Base-by-base conservation (phyloP, 2,113 vertebrate species). In the Erinaceus europaeus region DNA sequence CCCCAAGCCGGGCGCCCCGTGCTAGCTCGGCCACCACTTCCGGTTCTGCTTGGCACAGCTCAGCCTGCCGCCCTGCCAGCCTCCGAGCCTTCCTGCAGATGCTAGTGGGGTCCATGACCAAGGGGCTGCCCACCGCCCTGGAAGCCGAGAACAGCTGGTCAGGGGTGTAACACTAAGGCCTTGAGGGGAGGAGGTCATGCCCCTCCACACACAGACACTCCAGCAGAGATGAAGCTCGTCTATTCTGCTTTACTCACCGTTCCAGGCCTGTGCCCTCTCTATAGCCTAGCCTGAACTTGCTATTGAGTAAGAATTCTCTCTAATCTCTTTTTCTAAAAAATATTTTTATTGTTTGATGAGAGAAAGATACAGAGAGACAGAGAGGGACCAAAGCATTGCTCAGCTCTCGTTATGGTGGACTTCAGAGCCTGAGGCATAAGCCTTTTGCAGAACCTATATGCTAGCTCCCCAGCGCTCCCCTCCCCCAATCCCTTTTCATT, bases 101-200 rank as follows among this genome's bases (percentile, higher is more conserved):
- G 96, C 98, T 99, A 96, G 98, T 99, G 75, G 99, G 98, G 93
- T 99, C 99, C 99, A 99, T 99, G 96, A 99, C 98, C 97, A 99
- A 96, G 42, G 99, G 99, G 95, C 98, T 99, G 91, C 99, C 99
- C 97, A 99, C 98, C 62, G 99, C 99, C 99, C 99, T 99, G 96
- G 94, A 86, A 94, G 94, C 86, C 94, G 89, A 96, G 71, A 94
- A 50, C 73, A 89, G 90, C 92, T 96, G 82, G 94, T 90, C 76
- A 95, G 90, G 90, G 89, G 50, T 80, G 80, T 92, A 77, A 88
- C 77, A 85, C 18, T 13, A 72, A 38, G 64, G 57, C 3, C 1
- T 10, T 1, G 1, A 34, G 3, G 15, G 25, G 52, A 29, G 27
- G 15, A 52, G 18, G 55, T 50, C 29, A 36, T n/a, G 6, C 18